Evolutionary conservation across 2,113 vertebrate genomes (phyloP).

Genomic region (Danio rerio): GRCz12tu NC_133200.1:25922501-25923000

Average conservation of each 20-base stretch:
- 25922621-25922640: constrained; percentile 65
- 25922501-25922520: constrained; percentile 13
- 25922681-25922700: constrained; percentile 87
- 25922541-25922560: constrained; percentile 4
- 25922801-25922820: constrained; percentile 18
- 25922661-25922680: constrained; percentile 88
- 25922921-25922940: too few relatives aligned
- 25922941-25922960: too few relatives aligned
- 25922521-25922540: not conserved
- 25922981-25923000: too few relatives aligned
- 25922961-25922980: too few relatives aligned
- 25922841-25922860: not conserved
- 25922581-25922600: not conserved
- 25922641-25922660: constrained; percentile 97
- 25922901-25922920: too few relatives aligned
- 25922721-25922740: constrained; percentile 92
- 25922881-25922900: too few relatives aligned
- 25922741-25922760: constrained; percentile 98
- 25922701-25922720: constrained; percentile 85
- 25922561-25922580: not conserved
- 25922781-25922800: not conserved
- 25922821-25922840: not conserved
- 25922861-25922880: too few relatives aligned
- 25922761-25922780: constrained; percentile 95
- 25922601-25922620: constrained; percentile 34